Evolutionary conservation across 2,888 invertebrate species (phyloP).

Genomic region (Siphonodentalium dalli): DNA sequence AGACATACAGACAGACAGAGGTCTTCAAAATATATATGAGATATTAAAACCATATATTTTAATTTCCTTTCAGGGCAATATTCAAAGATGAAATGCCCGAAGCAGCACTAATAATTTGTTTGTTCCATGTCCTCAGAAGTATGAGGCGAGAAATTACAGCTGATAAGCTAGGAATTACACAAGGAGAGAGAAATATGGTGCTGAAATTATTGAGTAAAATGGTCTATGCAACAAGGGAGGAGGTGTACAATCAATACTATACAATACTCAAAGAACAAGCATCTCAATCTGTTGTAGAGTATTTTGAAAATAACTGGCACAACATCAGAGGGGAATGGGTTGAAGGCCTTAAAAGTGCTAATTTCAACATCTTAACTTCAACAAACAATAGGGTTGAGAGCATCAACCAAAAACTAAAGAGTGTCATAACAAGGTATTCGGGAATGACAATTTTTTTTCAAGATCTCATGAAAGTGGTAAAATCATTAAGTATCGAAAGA

Average conservation of each 20-base stretch:
- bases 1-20: too few relatives aligned
- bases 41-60: too few relatives aligned
- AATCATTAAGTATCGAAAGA: constrained; percentile 10
- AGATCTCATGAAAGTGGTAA: constrained; percentile 14
- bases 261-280: background rate
- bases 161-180: constrained; percentile 13
- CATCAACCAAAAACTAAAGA: constrained; percentile 17
- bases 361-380: constrained; percentile 1
- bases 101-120: too few relatives aligned
- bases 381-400: constrained; percentile 25
- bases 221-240: constrained; percentile 13
- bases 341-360: constrained; percentile 17
- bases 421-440: constrained; percentile 7
- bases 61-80: too few relatives aligned
- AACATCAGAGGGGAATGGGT: constrained; percentile 21
- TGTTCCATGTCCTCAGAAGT: constrained; percentile 26
- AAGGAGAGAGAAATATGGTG: constrained; percentile 4
- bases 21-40: too few relatives aligned
- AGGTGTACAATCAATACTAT: constrained; percentile 4
- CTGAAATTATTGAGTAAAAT: constrained; percentile 15
- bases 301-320: constrained; percentile 25
- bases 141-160: constrained; percentile 22
- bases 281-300: background rate
- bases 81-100: too few relatives aligned
- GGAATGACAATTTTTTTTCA: constrained; percentile 8